Base-by-base conservation (phyloP, 2,888 invertebrate genomes). In the Sminthurides aquaticus region DNA sequence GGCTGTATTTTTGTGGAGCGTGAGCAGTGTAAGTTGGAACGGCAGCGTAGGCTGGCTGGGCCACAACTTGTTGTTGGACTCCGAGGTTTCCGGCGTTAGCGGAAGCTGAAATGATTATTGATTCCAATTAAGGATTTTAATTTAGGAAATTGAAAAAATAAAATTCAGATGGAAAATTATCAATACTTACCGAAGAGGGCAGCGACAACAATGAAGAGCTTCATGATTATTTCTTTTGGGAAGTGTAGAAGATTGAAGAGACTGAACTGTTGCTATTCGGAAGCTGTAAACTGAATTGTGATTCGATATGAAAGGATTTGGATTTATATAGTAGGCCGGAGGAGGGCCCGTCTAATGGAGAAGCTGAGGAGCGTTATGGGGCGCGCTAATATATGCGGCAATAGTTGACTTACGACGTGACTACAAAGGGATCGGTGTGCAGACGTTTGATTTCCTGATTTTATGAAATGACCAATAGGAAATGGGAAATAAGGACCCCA, bases 1-100 rank as follows among this genome's bases (percentile, higher is more conserved):
- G 62, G n/a, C 48, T 62, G 49, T 69, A 67, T 1, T 54, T 43
- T n/a, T 64, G 62, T 43, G 69, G 67, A 24, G 62, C 62, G 15
- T 43, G 26, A 26, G 57, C 27, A 25, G n/a, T 43, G 24, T 29
- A 54, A 27, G n/a, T 48, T 49, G 29, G 15, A 58, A 49, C 29
- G 43, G 52, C 49, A 60, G 62, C 62, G 43, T 67, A 64, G 43
- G 58, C 59, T 15, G 29, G 63, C 52, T 60, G 66, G 26, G 66
- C 56, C 1, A 55, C 65, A 60, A 58, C 49, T 11, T 56, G 63
- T 18, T 48, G 60, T n/a, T 65, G 48, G 3, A 52, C 43, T 20
- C 57, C 20, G 49, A 64, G 52, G 52, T 52, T 29, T 8, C 64
- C 64, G 49, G 64, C 58, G 43, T n/a, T 58, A 27, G 58, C 54